A percentile compares a stretch with the other conserved stretches of the same genome.
phyloP scores from a whole-genome alignment of 2,113 vertebrate genomes.

The Apteryx owenii region DNA sequence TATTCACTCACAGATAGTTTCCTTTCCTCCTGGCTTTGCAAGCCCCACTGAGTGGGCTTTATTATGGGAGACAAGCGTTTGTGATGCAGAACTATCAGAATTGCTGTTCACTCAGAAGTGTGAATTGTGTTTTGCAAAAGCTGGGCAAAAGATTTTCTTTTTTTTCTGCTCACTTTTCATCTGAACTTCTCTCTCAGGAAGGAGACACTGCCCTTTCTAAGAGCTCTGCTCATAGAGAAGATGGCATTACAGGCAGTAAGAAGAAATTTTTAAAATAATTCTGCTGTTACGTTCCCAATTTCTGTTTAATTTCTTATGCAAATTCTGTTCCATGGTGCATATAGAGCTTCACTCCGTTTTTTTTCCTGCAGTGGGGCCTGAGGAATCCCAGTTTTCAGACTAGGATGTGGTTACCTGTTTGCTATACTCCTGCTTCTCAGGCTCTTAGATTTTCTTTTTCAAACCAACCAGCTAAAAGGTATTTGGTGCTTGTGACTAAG shows the following conservation, averaged over 20 bases:
- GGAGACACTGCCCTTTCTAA: not conserved
- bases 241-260: not conserved
- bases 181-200: not conserved
- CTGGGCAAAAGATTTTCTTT: not conserved
- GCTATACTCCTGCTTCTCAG: not conserved
- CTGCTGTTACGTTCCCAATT: not conserved
- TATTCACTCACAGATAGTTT: not conserved
- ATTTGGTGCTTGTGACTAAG: not conserved
- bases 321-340: not conserved
- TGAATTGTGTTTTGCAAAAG: not conserved
- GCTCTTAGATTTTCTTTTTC: not conserved
- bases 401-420: not conserved
- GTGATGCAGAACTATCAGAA: not conserved
- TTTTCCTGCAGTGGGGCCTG: not conserved
- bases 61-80: not conserved
- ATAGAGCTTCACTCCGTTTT: not conserved
- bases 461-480: not conserved
- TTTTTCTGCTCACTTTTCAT: not conserved
- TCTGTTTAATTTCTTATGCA: not conserved
- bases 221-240: not conserved
- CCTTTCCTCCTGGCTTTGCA: not conserved
- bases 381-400: not conserved
- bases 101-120: not conserved
- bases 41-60: not conserved
- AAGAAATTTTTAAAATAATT: not conserved